phyloP scores from a whole-genome alignment of 2,888 invertebrate species.

The Sinohyriopsis cumingii region DNA sequence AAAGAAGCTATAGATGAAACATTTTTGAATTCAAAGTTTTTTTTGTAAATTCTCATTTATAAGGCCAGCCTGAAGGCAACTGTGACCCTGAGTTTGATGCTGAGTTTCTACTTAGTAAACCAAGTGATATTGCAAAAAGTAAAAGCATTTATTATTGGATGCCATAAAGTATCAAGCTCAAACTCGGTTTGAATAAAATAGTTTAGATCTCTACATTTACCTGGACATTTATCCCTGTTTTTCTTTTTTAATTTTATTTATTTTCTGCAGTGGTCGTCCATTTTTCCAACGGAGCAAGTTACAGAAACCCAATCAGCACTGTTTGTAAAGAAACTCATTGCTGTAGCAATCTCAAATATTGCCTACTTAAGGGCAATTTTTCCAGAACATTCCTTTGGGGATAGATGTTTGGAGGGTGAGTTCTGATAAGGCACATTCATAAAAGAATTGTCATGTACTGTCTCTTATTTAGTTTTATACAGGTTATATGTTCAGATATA shows the following conservation, averaged over 20 bases:
- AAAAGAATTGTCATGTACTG: too few species aligned
- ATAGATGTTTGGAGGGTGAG: slow-evolving; percentile 71
- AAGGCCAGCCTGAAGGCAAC: too few species aligned
- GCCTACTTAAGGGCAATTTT: slow-evolving; percentile 72
- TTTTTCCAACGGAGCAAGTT: slow-evolving; percentile 70
- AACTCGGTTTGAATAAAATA: not conserved
- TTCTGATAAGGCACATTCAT: not conserved
- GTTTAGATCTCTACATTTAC: not conserved
- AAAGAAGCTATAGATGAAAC: too few species aligned
- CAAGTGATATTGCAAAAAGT: too few species aligned
- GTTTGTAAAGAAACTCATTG: slow-evolving; percentile 73
- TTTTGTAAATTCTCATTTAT: too few species aligned
- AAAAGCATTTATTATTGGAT: too few species aligned
- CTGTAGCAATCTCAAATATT: slow-evolving; percentile 72
- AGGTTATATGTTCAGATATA: too few species aligned
- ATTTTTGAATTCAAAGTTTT: too few species aligned
- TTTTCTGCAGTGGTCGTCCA: slow-evolving; percentile 68
- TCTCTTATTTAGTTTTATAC: too few species aligned
- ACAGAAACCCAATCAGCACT: slow-evolving; percentile 69
- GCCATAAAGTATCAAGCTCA: not conserved
- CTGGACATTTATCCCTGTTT: not conserved
- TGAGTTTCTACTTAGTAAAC: too few species aligned
- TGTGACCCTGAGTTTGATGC: too few species aligned
- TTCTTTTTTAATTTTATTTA: slow-evolving; percentile 1
- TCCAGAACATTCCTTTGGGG: slow-evolving; percentile 73